Evolutionary conservation across 64 coral and sea anemone genomes (phyloP), one percentile per base, ranked within the genome.

Genomic region (Pocillopora verrucosa): DNA sequence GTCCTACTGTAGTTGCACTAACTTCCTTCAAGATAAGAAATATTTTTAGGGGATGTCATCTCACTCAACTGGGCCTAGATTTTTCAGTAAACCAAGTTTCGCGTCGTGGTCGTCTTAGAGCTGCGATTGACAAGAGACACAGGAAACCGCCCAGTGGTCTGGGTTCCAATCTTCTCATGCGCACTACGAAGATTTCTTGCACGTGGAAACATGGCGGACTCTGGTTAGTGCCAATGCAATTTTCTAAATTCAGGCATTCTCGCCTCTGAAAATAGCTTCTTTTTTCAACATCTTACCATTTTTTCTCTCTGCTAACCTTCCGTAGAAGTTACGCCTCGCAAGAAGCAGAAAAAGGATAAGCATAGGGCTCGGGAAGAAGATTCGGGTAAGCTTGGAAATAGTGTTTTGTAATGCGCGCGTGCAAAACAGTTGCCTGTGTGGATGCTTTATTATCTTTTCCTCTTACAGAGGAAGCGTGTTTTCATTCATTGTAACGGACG

Each of bases 171-270:
- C 38, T 22, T 24, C 72, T 56, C 69, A 91, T 91, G 89, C 89
- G 89, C 73, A 84, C 24, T 17, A 13, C 17, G 38, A 36, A 76
- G 56, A 74, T 36, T 70, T 61, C 74, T 51, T 85, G 74, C 92
- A 94, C 92, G 92, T 94, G 92, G 74, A 87, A 96, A 95, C 60
- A 96, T 96, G 94, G 94, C 90, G 90, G 94, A 96, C 90, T 65
- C 70, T 89, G 94, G 94, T 93, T 65, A 86, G 90, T 78, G 24
- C 41, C 7, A 51, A 51, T 58, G 36, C 58, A 58, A 62, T 65
- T 45, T 14, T 63, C 60, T 12, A 24, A 87, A 20, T 75, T 87
- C 41, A 56, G 58, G 25, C 51, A 87, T 11, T 59, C 5, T 58
- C 38, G 36, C 10, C 16, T 34, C 12, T 20, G 20, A 75, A 16